Evolutionary conservation across 2,888 invertebrate genomes (phyloP).

Genomic region (Adelognathus sp.): DNA sequence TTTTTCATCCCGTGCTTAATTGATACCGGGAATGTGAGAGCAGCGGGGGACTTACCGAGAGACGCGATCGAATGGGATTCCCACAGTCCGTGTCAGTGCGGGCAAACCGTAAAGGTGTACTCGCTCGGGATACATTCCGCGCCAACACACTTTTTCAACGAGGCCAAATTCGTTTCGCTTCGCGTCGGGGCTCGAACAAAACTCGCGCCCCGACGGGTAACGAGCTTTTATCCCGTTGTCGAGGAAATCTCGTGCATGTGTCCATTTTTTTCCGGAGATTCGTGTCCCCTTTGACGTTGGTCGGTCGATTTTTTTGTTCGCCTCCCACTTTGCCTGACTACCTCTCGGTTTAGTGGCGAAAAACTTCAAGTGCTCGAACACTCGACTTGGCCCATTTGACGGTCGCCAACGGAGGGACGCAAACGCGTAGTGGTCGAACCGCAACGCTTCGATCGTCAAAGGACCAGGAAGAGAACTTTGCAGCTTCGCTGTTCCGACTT

Average conservation of each 20-base stretch:
- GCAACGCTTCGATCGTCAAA: neutral
- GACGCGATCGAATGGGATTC: constrained; percentile 23
- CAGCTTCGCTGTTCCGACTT: neutral
- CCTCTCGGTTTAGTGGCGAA: neutral
- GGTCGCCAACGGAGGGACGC: neutral
- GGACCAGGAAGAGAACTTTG: neutral
- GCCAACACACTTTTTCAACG: constrained; percentile 59
- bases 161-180: constrained; percentile 58
- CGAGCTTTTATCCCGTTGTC: constrained; percentile 22
- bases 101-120: neutral
- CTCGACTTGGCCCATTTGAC: neutral
- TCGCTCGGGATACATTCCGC: constrained; percentile 42
- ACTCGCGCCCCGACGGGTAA: constrained; percentile 16
- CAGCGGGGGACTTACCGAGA: constrained; percentile 22
- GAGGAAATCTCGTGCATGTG: neutral
- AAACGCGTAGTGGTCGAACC: neutral
- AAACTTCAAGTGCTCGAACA: neutral
- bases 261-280: neutral
- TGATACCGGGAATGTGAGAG: constrained; percentile 17
- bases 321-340: neutral
- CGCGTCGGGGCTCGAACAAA: neutral
- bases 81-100: neutral
- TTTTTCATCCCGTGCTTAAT: neutral
- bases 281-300: neutral
- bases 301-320: neutral